Conservation (phyloP, 1,140 invertebrate species). For the Planococcus citri region DNA sequence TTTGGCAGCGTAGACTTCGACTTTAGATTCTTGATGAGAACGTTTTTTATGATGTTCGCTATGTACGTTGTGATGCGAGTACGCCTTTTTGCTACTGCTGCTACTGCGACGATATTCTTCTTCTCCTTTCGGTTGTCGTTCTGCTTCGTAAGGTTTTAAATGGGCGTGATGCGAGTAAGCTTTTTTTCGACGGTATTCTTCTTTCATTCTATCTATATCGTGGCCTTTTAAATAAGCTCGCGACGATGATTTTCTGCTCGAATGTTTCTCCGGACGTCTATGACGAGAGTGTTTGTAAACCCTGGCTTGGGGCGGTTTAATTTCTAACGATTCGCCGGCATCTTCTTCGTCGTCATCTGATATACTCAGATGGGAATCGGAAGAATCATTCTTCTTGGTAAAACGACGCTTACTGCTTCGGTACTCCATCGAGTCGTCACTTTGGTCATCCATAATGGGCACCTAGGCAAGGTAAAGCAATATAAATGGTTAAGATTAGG, state of each 20-base stretch:
- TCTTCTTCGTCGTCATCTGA: conserved; percentile 25
- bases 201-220: no score
- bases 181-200: no score
- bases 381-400: not conserved
- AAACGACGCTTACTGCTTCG: not conserved
- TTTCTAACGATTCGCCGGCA: conserved; percentile 22
- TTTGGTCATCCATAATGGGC: not conserved
- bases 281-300: conserved; percentile 23
- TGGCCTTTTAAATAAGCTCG: not conserved
- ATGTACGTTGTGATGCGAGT: not conserved
- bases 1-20: no score
- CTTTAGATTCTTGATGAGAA: not conserved
- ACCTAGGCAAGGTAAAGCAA: not conserved
- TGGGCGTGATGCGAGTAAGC: no score
- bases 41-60: not conserved
- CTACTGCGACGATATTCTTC: not conserved
- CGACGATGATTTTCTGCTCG: not conserved
- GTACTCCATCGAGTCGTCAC: not conserved
- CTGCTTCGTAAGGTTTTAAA: no score
- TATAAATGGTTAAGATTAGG: not conserved
- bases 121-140: not conserved
- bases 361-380: not conserved
- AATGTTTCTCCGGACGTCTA: conserved; percentile 21
- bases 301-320: conserved; percentile 25
- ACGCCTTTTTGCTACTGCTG: not conserved